These are phyloP conservation scores for Oncorhynchus tshawytscha DNA, from an alignment of 2,113 vertebrate genomes.

Conservation along the genomic window DNA sequence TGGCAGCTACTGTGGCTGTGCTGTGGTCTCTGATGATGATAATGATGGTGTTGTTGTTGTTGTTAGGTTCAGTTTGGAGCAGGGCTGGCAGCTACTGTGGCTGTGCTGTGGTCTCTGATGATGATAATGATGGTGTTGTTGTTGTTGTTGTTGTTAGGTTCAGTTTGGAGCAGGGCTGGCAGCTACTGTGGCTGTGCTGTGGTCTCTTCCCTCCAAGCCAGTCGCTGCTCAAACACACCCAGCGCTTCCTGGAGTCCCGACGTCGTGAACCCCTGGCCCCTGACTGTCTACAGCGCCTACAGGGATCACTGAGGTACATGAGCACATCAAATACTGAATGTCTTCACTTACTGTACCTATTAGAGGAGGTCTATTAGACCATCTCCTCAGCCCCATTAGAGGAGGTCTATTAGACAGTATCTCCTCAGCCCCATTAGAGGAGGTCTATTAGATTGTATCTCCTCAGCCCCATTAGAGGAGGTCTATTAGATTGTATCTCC, in stretches of 20 bases:
- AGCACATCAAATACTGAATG: too few species aligned
- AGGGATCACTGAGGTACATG: constrained; percentile 78
- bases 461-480: too few species aligned
- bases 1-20: constrained; percentile 97
- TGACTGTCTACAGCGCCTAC: constrained; percentile 81
- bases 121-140: too few species aligned
- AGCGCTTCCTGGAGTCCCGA: constrained; percentile 86
- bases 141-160: constrained; percentile 65
- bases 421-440: too few species aligned
- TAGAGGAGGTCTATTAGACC: too few species aligned
- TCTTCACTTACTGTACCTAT: too few species aligned
- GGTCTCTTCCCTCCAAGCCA: constrained; percentile 90
- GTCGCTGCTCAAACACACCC: constrained; percentile 80
- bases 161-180: constrained; percentile 89
- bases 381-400: too few species aligned
- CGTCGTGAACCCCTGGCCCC: constrained; percentile 75
- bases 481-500: too few species aligned
- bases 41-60: too few species aligned
- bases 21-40: too few species aligned
- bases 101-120: constrained; percentile 86
- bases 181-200: constrained; percentile 93
- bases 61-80: constrained; percentile 83
- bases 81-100: constrained; percentile 95
- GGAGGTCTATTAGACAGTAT: too few species aligned
- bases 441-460: too few species aligned